Evolutionary conservation across 2,113 vertebrate species (phyloP).

Genomic region (Ranitomeya imitator): DNA sequence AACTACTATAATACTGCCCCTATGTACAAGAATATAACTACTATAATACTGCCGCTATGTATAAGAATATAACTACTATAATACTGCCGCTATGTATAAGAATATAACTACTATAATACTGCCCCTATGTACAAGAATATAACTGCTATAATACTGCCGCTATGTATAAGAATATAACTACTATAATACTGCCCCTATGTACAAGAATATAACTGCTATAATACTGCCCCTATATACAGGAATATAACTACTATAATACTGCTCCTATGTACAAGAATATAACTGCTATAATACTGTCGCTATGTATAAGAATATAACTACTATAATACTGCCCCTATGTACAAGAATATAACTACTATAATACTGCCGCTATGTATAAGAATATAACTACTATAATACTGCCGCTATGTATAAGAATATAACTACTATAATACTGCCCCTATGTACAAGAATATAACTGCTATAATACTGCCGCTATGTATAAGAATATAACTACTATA

Average conservation of each 20-base stretch:
- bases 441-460: slow-evolving; percentile 4
- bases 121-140: not conserved
- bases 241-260: slow-evolving; percentile 15
- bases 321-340: too few relatives aligned
- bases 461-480: slow-evolving; percentile 11
- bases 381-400: too few relatives aligned
- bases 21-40: slow-evolving; percentile 18
- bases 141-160: slow-evolving; percentile 9
- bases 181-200: not conserved
- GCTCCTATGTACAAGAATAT: not conserved
- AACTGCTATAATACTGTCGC: too few relatives aligned
- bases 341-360: too few relatives aligned
- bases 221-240: not conserved
- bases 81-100: not conserved
- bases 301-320: too few relatives aligned
- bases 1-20: slow-evolving; percentile 7
- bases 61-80: slow-evolving; percentile 19
- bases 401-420: not conserved
- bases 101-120: slow-evolving; percentile 22
- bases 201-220: slow-evolving; percentile 14
- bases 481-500: slow-evolving; percentile 9
- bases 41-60: slow-evolving; percentile 8
- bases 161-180: slow-evolving; percentile 15
- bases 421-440: slow-evolving; percentile 4
- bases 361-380: too few relatives aligned